Evolutionary conservation across 2,888 invertebrate genomes (phyloP), one percentile per base, ranked within the genome.

Genomic region (Colletes collaris): DNA sequence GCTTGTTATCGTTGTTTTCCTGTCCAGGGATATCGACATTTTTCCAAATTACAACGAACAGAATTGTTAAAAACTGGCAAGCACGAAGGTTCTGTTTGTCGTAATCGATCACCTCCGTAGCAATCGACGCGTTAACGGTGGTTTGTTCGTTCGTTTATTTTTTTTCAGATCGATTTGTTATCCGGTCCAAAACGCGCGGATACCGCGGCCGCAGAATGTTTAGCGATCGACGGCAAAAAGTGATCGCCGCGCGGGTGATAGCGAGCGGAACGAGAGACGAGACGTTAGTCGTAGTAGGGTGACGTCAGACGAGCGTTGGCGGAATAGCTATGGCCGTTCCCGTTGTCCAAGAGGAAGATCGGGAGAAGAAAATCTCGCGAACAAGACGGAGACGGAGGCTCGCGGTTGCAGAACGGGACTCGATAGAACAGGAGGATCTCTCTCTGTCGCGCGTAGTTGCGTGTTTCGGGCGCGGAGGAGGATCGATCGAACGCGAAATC

Each of bases 301-400:
- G 90, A 89, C 88, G 90, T 89, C 88, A 90, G 82, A 72, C 68
- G 71, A 85, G 88, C 87, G 88, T 90, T 86, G 90, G 89, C 88
- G 90, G 85, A 88, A 84, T 86, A 86, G 86, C 87, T 86, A 85
- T 88, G 87, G 87, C 74, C 56, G 81, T 85, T 84, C 82, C 79
- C 80, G 84, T 86, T 80, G 76, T 83, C 76, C 76, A 62, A 76
- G 79, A 77, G 67, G 82, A 79, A 68, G 78, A 85, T 69, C 64
- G 77, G 67, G 79, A 70, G 84, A 76, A 78, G 72, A 69, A 63
- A 79, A 81, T 55, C 40, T n/a, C 44, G 46, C 19, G 62, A 40
- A 63, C 7, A 16, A 64, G 77, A 73, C 50, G 63, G 50, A 49
- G 49, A 66, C 10, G 49, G 62, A 69, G n/a, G 75, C 35, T 59